These are phyloP conservation scores for Tapirus terrestris DNA, from an alignment of 2,113 vertebrate species.

Conservation along the genomic window DNA sequence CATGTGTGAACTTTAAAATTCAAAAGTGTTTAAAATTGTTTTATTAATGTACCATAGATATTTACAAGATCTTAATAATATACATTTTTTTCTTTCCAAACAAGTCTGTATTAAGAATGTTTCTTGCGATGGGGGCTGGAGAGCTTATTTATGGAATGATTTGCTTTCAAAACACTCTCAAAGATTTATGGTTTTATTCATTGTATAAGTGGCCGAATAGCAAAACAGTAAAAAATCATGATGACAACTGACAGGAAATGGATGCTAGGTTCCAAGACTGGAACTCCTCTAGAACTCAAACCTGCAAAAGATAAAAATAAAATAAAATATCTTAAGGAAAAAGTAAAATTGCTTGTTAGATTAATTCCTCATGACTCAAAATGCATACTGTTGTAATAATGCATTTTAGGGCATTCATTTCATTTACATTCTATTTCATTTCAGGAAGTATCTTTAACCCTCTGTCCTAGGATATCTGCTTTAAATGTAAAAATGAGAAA, in stretches of 20 bases:
- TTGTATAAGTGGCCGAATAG: not conserved
- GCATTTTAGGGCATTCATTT: not conserved
- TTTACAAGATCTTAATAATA: slow-evolving; percentile 73
- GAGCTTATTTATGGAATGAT: slow-evolving; percentile 54
- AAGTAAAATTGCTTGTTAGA: not conserved
- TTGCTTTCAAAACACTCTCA: slow-evolving; percentile 63
- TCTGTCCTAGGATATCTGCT: not conserved
- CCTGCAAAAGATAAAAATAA: slow-evolving; percentile 74
- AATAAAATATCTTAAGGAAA: not conserved
- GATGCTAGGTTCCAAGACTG: not conserved
- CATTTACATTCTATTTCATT: not conserved
- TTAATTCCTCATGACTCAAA: not conserved
- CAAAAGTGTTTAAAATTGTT: slow-evolving; percentile 72
- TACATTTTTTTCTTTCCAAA: slow-evolving; percentile 58
- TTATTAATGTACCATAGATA: slow-evolving; percentile 71
- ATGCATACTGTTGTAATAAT: not conserved
- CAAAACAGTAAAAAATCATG: slow-evolving; percentile 61
- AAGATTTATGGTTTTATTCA: slow-evolving; percentile 35
- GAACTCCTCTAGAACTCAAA: slow-evolving; percentile 81
- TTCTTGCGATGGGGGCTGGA: not conserved
- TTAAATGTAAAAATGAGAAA: not conserved
- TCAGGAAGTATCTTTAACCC: not conserved
- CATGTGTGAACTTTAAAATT: slow-evolving; percentile 50
- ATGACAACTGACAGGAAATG: slow-evolving; percentile 31
- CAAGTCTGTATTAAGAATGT: slow-evolving; percentile 52